Base-by-base conservation (phyloP, 2,888 invertebrate genomes). In the Dryobotodes eremita region DNA sequence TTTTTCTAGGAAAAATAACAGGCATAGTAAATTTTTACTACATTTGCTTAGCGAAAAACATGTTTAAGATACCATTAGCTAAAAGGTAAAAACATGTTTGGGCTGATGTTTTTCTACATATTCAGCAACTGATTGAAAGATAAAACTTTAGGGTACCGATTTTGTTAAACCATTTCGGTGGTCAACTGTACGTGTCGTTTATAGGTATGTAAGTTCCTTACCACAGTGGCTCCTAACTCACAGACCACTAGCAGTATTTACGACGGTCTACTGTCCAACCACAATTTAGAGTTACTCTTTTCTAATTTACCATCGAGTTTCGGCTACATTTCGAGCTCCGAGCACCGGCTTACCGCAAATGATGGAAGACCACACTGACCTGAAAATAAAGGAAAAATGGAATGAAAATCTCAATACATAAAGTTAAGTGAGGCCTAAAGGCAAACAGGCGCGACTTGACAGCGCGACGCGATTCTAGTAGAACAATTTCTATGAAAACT, bases 211-310 rank as follows among this genome's bases (percentile, higher is more conserved):
- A 59, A 4, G 17, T 46, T 62, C 36, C 50, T 42, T 61, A 80
- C 70, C 80, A 72, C 76, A 66, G 66, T 42, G 59, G 61, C 46
- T 71, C 36, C 26, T 62, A 31, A 62, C 53, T 61, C 59, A 65
- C 69, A 6, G 13, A 53, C 61, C 42, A 23, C 59, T 46, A 62
- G 26, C 36, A 36, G 3, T 59, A 83, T 74, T 55, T 83, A 76
- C 65, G 65, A 62, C 23, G 65, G 76, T 70, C 71, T 26, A 26
- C 20, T 17, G 10, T 48, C 26, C 66, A 57, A n/a, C 73, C 61
- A 62, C 57, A 80, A 83, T 80, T 76, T 71, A 80, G 61, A 50
- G 72, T 53, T 15, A 62, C 36, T 65, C 53, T 77, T 72, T 72
- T 53, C 50, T 71, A 57, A 83, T 76, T 76, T 70, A 75, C 23